These are phyloP conservation scores for Trididemnum miniatum DNA, from an alignment of 23 tunicate genomes.

Conservation along the genomic window DNA sequence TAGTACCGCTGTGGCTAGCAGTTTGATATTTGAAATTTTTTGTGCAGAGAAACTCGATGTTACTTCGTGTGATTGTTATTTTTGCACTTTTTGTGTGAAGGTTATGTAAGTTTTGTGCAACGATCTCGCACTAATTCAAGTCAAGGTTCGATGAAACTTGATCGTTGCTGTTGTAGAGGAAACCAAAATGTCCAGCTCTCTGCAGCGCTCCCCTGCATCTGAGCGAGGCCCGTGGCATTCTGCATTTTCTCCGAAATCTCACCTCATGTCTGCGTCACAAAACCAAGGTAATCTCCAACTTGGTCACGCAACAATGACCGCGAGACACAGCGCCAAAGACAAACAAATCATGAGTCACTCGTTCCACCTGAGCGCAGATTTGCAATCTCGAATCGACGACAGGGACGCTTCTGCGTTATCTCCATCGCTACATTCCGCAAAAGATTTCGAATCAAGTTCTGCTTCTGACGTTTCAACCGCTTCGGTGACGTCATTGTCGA, in stretches of 20 bases:
- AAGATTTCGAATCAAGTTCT: neutral
- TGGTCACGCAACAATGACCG: neutral
- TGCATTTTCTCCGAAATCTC: neutral
- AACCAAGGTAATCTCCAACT: neutral
- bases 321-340: neutral
- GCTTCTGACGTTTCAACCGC: neutral
- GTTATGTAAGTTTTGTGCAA: too few species aligned
- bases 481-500: neutral
- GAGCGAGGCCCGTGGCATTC: conserved; percentile 2
- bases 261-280: neutral
- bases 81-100: too few species aligned
- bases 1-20: too few species aligned
- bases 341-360: conserved; percentile 3
- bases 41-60: too few species aligned
- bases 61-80: too few species aligned
- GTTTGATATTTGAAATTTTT: too few species aligned
- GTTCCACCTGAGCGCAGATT: neutral
- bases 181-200: conserved; percentile 8
- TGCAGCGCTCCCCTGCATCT: neutral
- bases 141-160: neutral
- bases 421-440: neutral
- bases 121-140: too few species aligned
- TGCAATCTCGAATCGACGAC: neutral
- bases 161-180: neutral
- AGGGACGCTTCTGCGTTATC: neutral